A percentile compares a stretch with the other conserved stretches of the same genome.
Conservation (phyloP, 2,113 vertebrate species). For the Hippolais icterina region DNA sequence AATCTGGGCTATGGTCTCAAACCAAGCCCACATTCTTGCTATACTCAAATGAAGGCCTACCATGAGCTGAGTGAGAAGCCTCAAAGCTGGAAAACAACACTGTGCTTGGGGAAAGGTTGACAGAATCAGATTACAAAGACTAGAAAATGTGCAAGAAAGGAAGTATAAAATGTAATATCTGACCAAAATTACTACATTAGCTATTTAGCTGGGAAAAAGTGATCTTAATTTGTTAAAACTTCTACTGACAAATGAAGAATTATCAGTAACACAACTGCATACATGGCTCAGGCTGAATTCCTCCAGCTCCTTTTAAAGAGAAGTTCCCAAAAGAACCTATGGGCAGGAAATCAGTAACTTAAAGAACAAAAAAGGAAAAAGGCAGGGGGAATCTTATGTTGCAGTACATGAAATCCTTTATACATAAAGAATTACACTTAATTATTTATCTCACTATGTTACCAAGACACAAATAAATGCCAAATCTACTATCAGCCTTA, state of each 20-base stretch:
- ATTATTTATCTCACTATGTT: neutral
- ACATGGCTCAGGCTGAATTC: neutral
- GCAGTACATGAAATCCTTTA: neutral
- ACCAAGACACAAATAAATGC: neutral
- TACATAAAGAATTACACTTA: neutral
- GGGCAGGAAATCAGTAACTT: neutral
- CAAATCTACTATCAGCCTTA: neutral
- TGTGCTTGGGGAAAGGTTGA: neutral
- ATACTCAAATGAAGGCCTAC: neutral
- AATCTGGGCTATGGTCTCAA: neutral
- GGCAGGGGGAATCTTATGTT: rapidly evolving
- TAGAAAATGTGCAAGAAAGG: neutral
- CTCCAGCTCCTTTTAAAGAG: neutral
- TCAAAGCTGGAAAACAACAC: neutral
- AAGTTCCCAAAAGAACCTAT: neutral
- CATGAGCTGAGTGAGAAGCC: neutral
- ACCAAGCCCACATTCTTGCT: neutral
- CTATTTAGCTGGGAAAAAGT: neutral
- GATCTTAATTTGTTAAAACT: neutral
- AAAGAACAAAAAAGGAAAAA: neutral
- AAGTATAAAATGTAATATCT: neutral
- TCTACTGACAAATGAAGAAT: neutral
- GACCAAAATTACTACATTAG: neutral
- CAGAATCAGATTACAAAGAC: neutral
- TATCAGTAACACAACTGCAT: rapidly evolving